Conservation (phyloP, 2,888 invertebrate genomes). For the Ypsolopha sequella region DNA sequence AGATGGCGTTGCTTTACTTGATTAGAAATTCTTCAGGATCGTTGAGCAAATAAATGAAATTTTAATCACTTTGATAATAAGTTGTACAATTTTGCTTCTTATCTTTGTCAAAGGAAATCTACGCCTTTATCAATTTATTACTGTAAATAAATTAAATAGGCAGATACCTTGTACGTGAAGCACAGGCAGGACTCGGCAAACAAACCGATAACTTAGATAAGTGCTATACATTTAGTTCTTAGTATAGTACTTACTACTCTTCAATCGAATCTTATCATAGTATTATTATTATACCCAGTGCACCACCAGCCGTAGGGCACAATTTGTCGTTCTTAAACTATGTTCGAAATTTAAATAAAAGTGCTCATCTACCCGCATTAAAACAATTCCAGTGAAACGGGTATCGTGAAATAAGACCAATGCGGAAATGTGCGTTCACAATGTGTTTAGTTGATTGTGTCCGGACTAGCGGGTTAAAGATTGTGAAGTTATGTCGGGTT, state of each 20-base stretch:
- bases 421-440: slow-evolving; percentile 37
- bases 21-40: not conserved
- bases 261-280: slow-evolving; percentile 53
- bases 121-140: too few relatives aligned
- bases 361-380: not conserved
- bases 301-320: slow-evolving; percentile 13
- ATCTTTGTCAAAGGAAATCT: too few relatives aligned
- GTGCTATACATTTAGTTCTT: slow-evolving; percentile 22
- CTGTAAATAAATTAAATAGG: not conserved
- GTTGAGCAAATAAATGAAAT: too few relatives aligned
- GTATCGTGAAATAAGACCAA: slow-evolving; percentile 15
- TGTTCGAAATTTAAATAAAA: slow-evolving; percentile 10
- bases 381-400: slow-evolving; percentile 1
- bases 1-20: not conserved
- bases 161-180: too few relatives aligned
- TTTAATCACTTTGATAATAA: too few relatives aligned
- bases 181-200: slow-evolving; percentile 31
- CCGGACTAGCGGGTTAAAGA: slow-evolving; percentile 26
- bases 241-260: slow-evolving; percentile 26
- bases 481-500: slow-evolving; percentile 21
- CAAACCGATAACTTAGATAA: slow-evolving; percentile 59
- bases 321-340: slow-evolving; percentile 7
- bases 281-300: slow-evolving; percentile 25
- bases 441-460: slow-evolving; percentile 29
- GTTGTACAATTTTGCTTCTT: too few relatives aligned